phyloP scores from a whole-genome alignment of 2,888 invertebrate species.

The Hetaerina titia region DNA sequence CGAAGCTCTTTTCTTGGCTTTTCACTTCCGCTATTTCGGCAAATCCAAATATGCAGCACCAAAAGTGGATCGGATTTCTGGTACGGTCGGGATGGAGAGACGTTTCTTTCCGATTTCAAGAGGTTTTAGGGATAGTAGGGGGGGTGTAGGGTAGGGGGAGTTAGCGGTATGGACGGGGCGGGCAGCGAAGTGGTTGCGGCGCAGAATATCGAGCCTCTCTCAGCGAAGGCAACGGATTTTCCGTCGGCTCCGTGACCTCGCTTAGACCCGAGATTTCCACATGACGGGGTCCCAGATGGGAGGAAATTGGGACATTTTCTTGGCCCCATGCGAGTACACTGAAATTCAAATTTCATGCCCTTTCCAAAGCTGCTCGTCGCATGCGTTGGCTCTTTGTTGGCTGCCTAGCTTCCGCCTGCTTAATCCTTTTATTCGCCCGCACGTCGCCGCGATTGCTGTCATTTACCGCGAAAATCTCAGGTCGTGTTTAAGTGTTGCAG shows the following conservation, averaged over 20 bases:
- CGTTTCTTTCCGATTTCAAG: neutral
- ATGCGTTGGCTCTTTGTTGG: neutral
- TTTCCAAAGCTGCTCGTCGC: neutral
- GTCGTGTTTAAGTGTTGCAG: neutral
- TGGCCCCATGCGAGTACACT: neutral
- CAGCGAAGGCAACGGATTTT: neutral
- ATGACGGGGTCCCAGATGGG: neutral
- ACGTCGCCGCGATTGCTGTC: neutral
- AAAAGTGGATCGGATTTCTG: neutral
- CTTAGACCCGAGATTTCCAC: neutral
- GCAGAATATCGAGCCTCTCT: conserved; percentile 45
- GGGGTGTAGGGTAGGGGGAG: neutral
- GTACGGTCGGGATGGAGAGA: neutral
- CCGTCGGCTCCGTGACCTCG: neutral
- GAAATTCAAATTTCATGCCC: neutral
- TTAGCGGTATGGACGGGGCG: neutral
- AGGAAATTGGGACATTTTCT: conserved; percentile 34
- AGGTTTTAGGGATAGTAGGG: neutral
- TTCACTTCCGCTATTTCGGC: no score
- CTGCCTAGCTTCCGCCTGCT: neutral
- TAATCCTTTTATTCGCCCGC: neutral
- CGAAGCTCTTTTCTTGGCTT: no score
- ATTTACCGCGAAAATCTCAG: neutral
- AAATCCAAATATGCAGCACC: no score
- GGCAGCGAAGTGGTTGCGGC: conserved; percentile 20